Evolutionary conservation across 2,797 vertebrate genomes (phyloP), one percentile per base, ranked within the genome.

Genomic region (Platalea minor): DNA sequence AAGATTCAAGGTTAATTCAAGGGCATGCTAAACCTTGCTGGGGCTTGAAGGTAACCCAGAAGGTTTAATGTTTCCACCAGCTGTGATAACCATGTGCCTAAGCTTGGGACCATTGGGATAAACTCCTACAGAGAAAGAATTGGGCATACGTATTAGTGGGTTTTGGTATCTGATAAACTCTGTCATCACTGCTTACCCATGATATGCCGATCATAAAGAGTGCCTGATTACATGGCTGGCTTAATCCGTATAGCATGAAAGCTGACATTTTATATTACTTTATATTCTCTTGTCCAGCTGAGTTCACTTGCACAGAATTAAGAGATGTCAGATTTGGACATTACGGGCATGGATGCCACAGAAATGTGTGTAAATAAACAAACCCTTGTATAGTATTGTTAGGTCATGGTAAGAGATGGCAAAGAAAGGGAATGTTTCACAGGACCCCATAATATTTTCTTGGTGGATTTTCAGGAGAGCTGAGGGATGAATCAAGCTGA

Each of bases 251-350:
- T 33, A 92, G 70, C 48, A 87, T 56, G 90, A 94, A 88, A 90
- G 37, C 48, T 93, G 90, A 83, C 80, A 76, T 91, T 95, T 95
- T 88, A 26, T 75, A 75, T 91, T 86, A 33, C 69, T 93, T 88
- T 54, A 59, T 73, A 54, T 43, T 65, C 76, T 88, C 59, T 91
- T 75, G 63, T 95, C 89, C 95, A 93, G 59, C 82, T 82, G 89
- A 94, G 73, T 88, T 95, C 87, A 56, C 85, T 91, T 95, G 85
- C 48, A 60, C 91, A 89, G 91, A 93, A 93, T 94, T 84, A 95
- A 81, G 43, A 88, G 95, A 68, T 91, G 89, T 88, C 91, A 89
- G 70, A 48, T 92, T 82, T 80, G 91, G 57, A 65, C 0, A 0
- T 31, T 35, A 48, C 67, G 68, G 85, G n/a, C 65, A 75, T 33